Conservation (phyloP, 1,140 invertebrate species). For the Dendroctonus ponderosae region DNA sequence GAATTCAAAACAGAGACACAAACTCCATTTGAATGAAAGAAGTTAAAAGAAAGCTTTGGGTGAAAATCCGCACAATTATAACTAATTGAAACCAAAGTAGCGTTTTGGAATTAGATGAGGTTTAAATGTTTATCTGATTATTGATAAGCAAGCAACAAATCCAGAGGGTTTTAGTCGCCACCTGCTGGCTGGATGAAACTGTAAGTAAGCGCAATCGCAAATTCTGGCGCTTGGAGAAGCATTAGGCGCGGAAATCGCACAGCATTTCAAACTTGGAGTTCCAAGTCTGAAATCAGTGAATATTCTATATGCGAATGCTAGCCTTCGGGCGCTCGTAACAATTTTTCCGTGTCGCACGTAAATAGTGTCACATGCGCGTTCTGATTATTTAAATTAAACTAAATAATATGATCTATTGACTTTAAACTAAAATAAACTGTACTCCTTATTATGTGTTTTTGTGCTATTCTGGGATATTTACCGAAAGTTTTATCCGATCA, state of each 20-base stretch:
- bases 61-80: too few species aligned
- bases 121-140: too few species aligned
- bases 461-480: conserved; percentile 1
- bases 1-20: too few species aligned
- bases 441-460: conserved; percentile 8
- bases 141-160: too few species aligned
- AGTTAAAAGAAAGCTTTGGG: too few species aligned
- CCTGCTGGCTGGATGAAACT: neutral
- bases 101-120: too few species aligned
- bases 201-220: conserved; percentile 28
- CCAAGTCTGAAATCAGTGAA: conserved; percentile 26
- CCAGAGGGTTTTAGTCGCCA: too few species aligned
- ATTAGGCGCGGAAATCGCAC: conserved; percentile 27
- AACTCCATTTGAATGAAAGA: too few species aligned
- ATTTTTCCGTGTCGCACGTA: conserved; percentile 27
- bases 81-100: too few species aligned
- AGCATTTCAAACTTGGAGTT: conserved; percentile 19
- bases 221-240: conserved; percentile 16
- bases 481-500: conserved; percentile 8
- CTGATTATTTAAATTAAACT: conserved; percentile 38
- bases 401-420: conserved; percentile 32
- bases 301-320: conserved; percentile 29
- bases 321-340: conserved; percentile 18
- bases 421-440: conserved; percentile 8
- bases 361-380: conserved; percentile 37